Evolutionary conservation across 2,797 vertebrate genomes (phyloP).

Genomic region (Hylomyscus alleni): DNA sequence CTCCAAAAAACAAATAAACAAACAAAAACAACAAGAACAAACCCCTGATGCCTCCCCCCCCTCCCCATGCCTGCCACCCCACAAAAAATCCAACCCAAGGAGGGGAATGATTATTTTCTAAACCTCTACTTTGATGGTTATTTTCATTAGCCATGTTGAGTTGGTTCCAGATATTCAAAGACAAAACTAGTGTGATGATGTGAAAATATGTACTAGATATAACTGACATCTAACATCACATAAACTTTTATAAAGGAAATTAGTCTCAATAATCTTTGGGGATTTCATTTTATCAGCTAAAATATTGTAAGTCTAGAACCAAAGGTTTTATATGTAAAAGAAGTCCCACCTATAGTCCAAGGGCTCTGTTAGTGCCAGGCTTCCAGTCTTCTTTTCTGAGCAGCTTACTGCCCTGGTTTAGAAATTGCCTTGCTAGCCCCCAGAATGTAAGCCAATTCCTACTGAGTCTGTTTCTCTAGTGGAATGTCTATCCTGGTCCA

Average conservation of each 20-base stretch:
- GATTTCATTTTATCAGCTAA: neutral
- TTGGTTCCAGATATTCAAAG: neutral
- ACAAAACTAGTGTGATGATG: neutral
- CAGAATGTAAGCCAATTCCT: neutral
- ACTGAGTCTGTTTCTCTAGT: neutral
- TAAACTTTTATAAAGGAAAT: neutral
- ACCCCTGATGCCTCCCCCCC: too few species aligned
- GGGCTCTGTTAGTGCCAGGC: neutral
- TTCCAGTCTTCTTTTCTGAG: neutral
- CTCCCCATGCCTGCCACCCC: too few species aligned
- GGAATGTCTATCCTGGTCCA: neutral
- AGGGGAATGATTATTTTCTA: too few species aligned
- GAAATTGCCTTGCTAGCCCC: neutral
- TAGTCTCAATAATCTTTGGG: neutral
- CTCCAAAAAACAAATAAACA: too few species aligned
- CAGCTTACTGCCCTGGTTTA: neutral
- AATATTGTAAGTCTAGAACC: neutral
- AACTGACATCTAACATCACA: neutral
- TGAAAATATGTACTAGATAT: constrained; percentile 5
- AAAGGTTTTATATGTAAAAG: constrained; percentile 1
- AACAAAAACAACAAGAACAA: too few species aligned
- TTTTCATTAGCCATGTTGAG: neutral
- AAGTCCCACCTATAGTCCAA: neutral
- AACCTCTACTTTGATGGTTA: neutral
- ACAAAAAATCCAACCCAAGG: too few species aligned